These are phyloP conservation scores for Pandion haliaetus DNA, from an alignment of 2,113 vertebrate species.

Conservation along the genomic window DNA sequence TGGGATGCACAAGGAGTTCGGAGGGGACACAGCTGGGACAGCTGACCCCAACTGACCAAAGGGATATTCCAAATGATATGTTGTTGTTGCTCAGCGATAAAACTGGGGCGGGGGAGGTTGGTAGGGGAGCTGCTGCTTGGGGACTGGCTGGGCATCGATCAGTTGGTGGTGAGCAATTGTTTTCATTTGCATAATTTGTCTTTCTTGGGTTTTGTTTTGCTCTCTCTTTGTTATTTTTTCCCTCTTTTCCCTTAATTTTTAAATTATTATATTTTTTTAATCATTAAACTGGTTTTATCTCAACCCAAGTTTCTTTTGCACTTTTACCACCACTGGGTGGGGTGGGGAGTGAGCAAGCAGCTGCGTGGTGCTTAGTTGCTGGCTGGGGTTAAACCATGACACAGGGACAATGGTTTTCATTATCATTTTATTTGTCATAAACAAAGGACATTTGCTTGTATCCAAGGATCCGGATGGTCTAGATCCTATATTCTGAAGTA, in stretches of 20 bases:
- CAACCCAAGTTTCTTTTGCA: not conserved
- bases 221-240: not conserved
- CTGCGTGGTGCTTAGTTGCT: not conserved
- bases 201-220: not conserved
- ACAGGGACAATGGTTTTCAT: not conserved
- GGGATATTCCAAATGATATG: not conserved
- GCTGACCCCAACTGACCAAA: not conserved
- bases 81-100: not conserved
- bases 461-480: not conserved
- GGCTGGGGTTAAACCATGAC: not conserved
- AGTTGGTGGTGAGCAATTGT: not conserved
- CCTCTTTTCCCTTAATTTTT: not conserved
- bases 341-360: not conserved
- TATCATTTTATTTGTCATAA: not conserved
- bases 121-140: rapidly evolving
- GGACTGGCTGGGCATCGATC: not conserved
- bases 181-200: not conserved
- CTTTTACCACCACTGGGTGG: not conserved
- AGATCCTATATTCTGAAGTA: not conserved
- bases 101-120: not conserved
- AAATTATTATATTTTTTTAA: not conserved
- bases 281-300: not conserved
- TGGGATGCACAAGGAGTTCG: not conserved
- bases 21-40: not conserved
- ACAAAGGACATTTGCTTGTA: not conserved